Evolutionary conservation across 2,113 vertebrate species (phyloP).

Genomic region (Hippocampus zosterae): DNA sequence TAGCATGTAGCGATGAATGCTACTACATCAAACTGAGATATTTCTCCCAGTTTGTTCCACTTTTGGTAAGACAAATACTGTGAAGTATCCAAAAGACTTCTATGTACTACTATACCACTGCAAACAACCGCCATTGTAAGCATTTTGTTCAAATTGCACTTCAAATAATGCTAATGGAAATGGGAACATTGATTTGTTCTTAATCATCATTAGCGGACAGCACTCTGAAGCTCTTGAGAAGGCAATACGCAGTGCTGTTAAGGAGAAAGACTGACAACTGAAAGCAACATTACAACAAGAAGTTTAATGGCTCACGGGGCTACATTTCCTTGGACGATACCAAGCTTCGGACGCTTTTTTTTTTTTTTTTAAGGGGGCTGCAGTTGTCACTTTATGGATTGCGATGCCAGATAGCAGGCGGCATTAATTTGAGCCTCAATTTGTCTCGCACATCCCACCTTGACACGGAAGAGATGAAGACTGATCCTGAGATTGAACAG

Average conservation of each 20-base stretch:
- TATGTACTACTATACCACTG: background rate
- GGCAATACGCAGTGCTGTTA: background rate
- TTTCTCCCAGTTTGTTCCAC: background rate
- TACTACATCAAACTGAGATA: background rate
- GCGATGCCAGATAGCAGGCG: slow-evolving; percentile 26
- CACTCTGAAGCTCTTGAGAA: background rate
- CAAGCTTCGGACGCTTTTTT: slow-evolving; percentile 9
- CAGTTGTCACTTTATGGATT: slow-evolving; percentile 26
- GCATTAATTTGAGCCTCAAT: slow-evolving; percentile 40
- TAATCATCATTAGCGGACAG: background rate
- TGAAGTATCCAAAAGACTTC: background rate
- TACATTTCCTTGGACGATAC: slow-evolving; percentile 19
- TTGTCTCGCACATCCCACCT: slow-evolving; percentile 38
- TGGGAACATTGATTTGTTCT: background rate
- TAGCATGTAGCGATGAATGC: background rate
- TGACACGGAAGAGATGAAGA: slow-evolving; percentile 44
- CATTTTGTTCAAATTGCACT: background rate
- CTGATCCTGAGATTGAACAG: slow-evolving; percentile 37
- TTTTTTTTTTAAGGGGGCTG: background rate
- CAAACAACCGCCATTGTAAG: background rate
- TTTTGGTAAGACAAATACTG: too few relatives aligned
- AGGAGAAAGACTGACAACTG: background rate
- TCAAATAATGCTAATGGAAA: background rate
- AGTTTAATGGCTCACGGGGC: background rate
- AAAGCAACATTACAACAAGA: background rate